These are phyloP conservation scores for Ophthalmolycus amberensis DNA, from an alignment of 2,113 vertebrate species.

Conservation along the genomic window DNA sequence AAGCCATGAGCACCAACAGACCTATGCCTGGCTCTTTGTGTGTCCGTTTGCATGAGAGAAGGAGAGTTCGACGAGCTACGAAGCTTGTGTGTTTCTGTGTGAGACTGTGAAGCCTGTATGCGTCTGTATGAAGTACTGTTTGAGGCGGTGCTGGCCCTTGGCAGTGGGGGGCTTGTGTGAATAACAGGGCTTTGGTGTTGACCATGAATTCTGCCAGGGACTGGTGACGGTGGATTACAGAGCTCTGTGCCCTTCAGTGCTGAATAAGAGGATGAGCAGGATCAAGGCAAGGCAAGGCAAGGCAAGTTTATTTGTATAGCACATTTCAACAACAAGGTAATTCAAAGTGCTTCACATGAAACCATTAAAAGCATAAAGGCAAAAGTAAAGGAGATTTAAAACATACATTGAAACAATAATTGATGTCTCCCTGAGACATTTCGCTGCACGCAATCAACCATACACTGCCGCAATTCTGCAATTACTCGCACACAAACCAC, in stretches of 20 bases:
- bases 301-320: too few relatives aligned
- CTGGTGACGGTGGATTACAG: conserved; percentile 63
- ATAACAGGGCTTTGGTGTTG: conserved; percentile 61
- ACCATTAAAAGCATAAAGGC: too few relatives aligned
- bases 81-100: conserved; percentile 22
- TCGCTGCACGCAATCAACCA: too few relatives aligned
- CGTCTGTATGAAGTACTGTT: conserved; percentile 31
- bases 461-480: too few relatives aligned
- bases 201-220: conserved; percentile 56
- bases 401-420: too few relatives aligned
- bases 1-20: conserved; percentile 22
- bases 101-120: conserved; percentile 11
- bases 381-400: too few relatives aligned
- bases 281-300: too few relatives aligned
- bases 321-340: too few relatives aligned
- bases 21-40: not conserved
- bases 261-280: conserved; percentile 68
- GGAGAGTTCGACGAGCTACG: conserved; percentile 9
- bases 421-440: too few relatives aligned
- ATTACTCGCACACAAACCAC: too few relatives aligned
- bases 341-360: too few relatives aligned
- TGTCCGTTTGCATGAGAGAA: conserved; percentile 5
- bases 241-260: conserved; percentile 61
- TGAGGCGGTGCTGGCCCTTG: not conserved
- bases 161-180: conserved; percentile 37